phyloP scores from a whole-genome alignment of 2,888 invertebrate species.

The Diarsia rubi region DNA sequence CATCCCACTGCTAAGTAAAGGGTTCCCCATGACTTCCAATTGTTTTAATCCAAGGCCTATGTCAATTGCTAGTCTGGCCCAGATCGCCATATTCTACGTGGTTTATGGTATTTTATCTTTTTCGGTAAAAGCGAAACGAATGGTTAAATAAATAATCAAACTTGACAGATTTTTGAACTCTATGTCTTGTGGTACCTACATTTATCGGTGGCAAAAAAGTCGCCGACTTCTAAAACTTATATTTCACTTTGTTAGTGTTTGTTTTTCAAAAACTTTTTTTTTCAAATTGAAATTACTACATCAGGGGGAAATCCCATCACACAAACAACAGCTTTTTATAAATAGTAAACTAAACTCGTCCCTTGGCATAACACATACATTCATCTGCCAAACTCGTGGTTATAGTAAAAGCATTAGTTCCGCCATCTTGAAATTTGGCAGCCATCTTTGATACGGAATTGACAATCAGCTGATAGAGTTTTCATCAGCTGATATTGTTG shows the following conservation, averaged over 20 bases:
- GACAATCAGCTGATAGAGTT: slow-evolving; percentile 32
- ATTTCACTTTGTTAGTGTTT: neutral
- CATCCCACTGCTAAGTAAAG: too few species aligned
- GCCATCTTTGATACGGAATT: slow-evolving; percentile 33
- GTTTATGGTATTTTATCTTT: neutral
- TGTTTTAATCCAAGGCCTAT: too few species aligned
- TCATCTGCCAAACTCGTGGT: slow-evolving; percentile 37
- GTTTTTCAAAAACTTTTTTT: too few species aligned
- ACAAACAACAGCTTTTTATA: neutral
- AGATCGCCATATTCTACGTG: too few species aligned
- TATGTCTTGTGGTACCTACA: neutral
- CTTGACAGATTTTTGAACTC: too few species aligned
- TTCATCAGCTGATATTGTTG: slow-evolving; percentile 10
- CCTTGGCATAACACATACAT: slow-evolving; percentile 39
- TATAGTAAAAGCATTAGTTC: slow-evolving; percentile 26
- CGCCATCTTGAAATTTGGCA: slow-evolving; percentile 42
- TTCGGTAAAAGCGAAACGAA: too few species aligned
- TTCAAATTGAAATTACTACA: too few species aligned
- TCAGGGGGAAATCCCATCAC: neutral
- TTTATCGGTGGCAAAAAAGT: too few species aligned
- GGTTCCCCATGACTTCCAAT: too few species aligned
- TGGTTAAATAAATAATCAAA: too few species aligned
- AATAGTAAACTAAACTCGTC: slow-evolving; percentile 25
- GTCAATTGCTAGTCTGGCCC: too few species aligned
- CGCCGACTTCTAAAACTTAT: too few species aligned